Evolutionary conservation across 2,888 invertebrate species (phyloP).

Genomic region (Chloroclysta siterata): DNA sequence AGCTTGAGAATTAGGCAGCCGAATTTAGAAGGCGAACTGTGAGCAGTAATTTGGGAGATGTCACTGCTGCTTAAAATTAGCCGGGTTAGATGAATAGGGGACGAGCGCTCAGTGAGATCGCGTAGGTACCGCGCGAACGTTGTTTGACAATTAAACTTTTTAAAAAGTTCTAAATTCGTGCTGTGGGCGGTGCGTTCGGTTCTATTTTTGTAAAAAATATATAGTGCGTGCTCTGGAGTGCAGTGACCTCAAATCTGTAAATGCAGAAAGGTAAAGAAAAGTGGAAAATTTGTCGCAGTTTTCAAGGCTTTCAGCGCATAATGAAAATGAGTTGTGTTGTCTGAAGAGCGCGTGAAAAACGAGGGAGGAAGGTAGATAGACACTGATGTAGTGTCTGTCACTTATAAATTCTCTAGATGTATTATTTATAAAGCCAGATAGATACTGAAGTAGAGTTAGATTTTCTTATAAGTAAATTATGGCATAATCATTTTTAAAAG

Average conservation of each 20-base stretch:
- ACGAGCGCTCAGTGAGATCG: constrained; percentile 47
- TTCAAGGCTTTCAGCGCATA: constrained; percentile 22
- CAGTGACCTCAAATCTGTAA: constrained; percentile 64
- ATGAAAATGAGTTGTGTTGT: constrained; percentile 22
- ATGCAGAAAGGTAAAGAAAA: constrained; percentile 45
- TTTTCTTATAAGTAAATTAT: not conserved
- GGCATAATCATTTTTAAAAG: not conserved
- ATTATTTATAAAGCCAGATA: not conserved
- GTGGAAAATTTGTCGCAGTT: constrained; percentile 40
- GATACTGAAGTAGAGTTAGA: not conserved
- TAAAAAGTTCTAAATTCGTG: constrained; percentile 52
- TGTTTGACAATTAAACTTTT: constrained; percentile 46
- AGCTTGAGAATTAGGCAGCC: constrained; percentile 30
- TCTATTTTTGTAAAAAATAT: constrained; percentile 65
- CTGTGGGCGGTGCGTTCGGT: constrained; percentile 54
- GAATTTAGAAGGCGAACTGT: constrained; percentile 24
- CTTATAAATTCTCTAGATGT: not conserved
- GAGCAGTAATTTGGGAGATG: constrained; percentile 22
- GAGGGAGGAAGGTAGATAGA: not conserved
- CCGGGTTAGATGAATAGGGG: constrained; percentile 54
- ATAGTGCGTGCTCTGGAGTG: constrained; percentile 62
- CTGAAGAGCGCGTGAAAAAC: constrained; percentile 22
- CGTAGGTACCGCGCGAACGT: constrained; percentile 64
- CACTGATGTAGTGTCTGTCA: not conserved
- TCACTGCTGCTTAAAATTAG: constrained; percentile 46